These are phyloP conservation scores for Scartelaos histophorus DNA, from an alignment of 2,113 vertebrate genomes.

Conservation along the genomic window DNA sequence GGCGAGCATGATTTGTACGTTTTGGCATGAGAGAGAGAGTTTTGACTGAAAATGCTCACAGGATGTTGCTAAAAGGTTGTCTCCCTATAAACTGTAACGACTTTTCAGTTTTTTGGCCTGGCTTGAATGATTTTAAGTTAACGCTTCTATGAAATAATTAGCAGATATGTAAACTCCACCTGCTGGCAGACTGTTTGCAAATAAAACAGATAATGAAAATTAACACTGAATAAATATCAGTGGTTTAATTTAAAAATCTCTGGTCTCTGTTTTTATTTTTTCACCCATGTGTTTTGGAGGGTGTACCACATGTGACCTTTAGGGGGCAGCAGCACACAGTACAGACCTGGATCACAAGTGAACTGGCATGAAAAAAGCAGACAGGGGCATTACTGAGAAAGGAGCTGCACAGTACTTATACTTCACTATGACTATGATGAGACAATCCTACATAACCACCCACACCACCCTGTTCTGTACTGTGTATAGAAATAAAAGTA, in stretches of 20 bases:
- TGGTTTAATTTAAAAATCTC: constrained; percentile 48
- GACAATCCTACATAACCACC: no score
- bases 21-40: constrained; percentile 28
- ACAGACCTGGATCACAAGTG: not conserved
- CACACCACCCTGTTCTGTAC: no score
- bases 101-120: constrained; percentile 24
- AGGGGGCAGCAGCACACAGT: constrained; percentile 59
- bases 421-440: no score
- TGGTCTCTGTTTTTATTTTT: constrained; percentile 19
- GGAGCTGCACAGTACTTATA: no score
- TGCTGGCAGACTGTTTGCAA: constrained; percentile 76
- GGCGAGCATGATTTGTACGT: constrained; percentile 28
- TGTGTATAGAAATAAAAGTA: no score
- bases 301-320: constrained; percentile 24
- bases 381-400: not conserved
- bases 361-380: not conserved
- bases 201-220: constrained; percentile 51
- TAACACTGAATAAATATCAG: constrained; percentile 59
- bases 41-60: constrained; percentile 44
- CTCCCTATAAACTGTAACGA: constrained; percentile 18
- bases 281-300: not conserved
- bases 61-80: constrained; percentile 34
- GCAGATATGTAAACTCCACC: constrained; percentile 64
- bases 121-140: constrained; percentile 63
- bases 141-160: constrained; percentile 60